phyloP scores from a whole-genome alignment of 1,140 invertebrate genomes.

The Orchesella cincta region DNA sequence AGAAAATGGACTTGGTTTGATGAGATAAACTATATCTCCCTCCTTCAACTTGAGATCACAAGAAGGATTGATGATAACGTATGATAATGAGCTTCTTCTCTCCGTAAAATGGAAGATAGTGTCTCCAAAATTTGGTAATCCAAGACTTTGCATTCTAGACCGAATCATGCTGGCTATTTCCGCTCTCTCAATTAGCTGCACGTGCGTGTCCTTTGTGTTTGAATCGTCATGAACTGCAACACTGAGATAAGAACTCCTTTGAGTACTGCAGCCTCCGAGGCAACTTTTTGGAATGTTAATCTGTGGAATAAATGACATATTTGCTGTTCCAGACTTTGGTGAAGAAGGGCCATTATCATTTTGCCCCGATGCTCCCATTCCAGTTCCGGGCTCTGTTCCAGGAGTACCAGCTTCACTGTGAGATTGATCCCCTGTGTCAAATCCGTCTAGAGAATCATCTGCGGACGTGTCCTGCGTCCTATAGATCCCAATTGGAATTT shows the following conservation, averaged over 20 bases:
- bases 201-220: slow-evolving; percentile 52
- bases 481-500: slow-evolving; percentile 98
- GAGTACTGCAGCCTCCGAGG: slow-evolving; percentile 45
- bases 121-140: slow-evolving; percentile 46
- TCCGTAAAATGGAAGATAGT: slow-evolving; percentile 68
- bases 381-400: slow-evolving; percentile 13
- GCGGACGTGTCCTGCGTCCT: slow-evolving; percentile 79
- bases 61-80: slow-evolving; percentile 97
- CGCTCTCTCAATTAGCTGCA: slow-evolving; percentile 86
- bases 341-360: slow-evolving; percentile 19
- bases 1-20: slow-evolving; percentile 79
- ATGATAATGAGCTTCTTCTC: slow-evolving; percentile 88
- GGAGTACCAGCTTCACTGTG: slow-evolving; percentile 41
- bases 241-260: slow-evolving; percentile 44
- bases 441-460: slow-evolving; percentile 46
- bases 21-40: slow-evolving; percentile 56
- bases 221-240: slow-evolving; percentile 41
- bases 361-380: slow-evolving; percentile 6
- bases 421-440: slow-evolving; percentile 38
- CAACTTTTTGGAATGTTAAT: slow-evolving; percentile 49
- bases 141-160: slow-evolving; percentile 89
- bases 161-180: slow-evolving; percentile 93
- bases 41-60: slow-evolving; percentile 95
- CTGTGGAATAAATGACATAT: slow-evolving; percentile 33
- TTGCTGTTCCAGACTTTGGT: neutral